Conservation (phyloP, 2,113 vertebrate species). For the Manacus vitellinus region DNA sequence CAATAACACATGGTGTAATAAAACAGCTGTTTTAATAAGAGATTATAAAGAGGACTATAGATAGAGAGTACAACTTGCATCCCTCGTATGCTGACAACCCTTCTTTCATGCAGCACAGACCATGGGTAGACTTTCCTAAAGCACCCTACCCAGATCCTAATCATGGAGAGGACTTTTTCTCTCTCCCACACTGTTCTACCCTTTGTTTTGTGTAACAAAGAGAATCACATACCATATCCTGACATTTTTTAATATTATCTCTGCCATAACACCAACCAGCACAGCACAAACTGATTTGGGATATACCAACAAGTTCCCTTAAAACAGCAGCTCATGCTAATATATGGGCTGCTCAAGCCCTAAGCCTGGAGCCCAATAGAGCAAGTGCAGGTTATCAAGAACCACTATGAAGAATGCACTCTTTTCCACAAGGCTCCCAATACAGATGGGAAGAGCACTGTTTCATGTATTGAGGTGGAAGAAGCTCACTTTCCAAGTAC, state of each 20-base stretch:
- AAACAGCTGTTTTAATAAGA: not conserved
- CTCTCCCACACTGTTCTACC: not conserved
- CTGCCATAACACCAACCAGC: not conserved
- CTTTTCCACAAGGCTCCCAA: not conserved
- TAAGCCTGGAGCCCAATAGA: rapidly evolving
- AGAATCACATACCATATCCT: not conserved
- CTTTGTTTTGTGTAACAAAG: not conserved
- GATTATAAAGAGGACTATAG: not conserved
- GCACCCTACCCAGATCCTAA: rapidly evolving
- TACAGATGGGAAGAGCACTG: not conserved
- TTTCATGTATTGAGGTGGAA: rapidly evolving
- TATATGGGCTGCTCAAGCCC: not conserved
- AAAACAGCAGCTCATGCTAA: not conserved
- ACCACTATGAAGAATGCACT: not conserved
- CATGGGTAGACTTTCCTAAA: not conserved
- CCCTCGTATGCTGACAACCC: not conserved
- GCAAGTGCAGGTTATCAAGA: not conserved
- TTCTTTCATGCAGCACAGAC: not conserved
- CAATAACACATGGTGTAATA: not conserved
- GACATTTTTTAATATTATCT: not conserved
- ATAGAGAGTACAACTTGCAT: not conserved
- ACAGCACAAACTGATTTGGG: not conserved
- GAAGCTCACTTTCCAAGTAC: not conserved
- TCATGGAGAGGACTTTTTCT: not conserved
- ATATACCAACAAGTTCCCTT: not conserved